Conservation (phyloP, 1,140 invertebrate genomes). For the Temnothorax nylanderi region DNA sequence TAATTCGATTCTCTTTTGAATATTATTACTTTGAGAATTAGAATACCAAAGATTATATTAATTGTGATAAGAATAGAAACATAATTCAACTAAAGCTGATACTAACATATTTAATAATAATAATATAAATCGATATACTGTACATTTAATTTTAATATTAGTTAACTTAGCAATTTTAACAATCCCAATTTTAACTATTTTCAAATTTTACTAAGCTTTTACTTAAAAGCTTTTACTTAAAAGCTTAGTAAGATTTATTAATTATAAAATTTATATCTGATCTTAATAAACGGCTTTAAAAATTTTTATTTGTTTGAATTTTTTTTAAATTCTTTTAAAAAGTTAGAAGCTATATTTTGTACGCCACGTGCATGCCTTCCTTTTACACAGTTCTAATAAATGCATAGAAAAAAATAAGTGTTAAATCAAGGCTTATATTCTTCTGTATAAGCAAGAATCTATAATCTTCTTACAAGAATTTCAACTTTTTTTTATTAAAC, state of each 20-base stretch:
- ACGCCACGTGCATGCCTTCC: no score
- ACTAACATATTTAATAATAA: neutral
- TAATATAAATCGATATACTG: neutral
- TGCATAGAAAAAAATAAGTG: no score
- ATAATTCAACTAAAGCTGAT: neutral
- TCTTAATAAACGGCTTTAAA: neutral
- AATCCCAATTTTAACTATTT: neutral
- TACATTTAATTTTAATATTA: neutral
- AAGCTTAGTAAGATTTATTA: neutral
- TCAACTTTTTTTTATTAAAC: no score
- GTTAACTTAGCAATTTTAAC: neutral
- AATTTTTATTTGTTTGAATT: neutral
- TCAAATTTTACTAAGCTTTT: neutral
- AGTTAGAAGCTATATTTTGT: neutral
- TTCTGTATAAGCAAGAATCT: no score
- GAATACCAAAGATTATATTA: neutral
- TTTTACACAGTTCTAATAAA: neutral
- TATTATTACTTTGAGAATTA: slow-evolving; percentile 7
- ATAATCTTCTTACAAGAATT: no score
- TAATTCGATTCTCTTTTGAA: neutral
- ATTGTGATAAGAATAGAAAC: neutral
- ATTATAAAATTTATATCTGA: slow-evolving; percentile 7
- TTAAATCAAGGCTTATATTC: no score
- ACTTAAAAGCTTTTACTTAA: neutral
- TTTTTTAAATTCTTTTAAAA: neutral